Evolutionary conservation across 2,888 invertebrate genomes (phyloP).

Genomic region (Folsomia candida): DNA sequence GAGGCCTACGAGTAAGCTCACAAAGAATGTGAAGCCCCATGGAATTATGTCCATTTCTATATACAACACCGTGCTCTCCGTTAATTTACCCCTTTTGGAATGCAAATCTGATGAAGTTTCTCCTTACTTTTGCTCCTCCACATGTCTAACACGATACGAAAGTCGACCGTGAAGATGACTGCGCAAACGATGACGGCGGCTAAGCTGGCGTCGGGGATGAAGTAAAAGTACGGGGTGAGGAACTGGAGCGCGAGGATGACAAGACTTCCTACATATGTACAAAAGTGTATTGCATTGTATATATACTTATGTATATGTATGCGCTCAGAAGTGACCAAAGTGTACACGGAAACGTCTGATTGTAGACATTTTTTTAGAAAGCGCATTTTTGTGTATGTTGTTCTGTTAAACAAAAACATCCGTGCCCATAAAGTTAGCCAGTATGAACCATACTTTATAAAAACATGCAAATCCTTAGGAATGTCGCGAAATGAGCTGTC

Average conservation of each 20-base stretch:
- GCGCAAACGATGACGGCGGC: constrained; percentile 85
- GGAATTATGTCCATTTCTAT: constrained; percentile 83
- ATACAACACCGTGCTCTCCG: not conserved
- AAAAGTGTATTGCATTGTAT: too few species aligned
- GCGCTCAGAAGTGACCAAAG: too few species aligned
- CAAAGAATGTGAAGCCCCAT: constrained; percentile 77
- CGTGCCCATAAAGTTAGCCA: too few species aligned
- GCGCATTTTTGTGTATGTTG: too few species aligned
- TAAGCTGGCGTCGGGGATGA: constrained; percentile 78
- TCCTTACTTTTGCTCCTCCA: constrained; percentile 84
- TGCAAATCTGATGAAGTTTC: too few species aligned
- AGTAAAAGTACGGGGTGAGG: constrained; percentile 82
- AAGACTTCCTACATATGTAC: constrained; percentile 74
- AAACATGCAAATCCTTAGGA: too few species aligned
- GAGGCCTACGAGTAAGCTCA: constrained; percentile 76
- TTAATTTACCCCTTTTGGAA: not conserved
- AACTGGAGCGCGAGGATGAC: constrained; percentile 78
- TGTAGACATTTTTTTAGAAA: too few species aligned
- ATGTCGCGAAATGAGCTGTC: too few species aligned
- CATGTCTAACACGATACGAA: constrained; percentile 64
- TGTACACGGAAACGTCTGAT: too few species aligned
- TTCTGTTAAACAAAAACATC: too few species aligned
- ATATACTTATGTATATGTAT: too few species aligned
- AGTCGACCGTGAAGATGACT: constrained; percentile 64
- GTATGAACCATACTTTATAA: too few species aligned